Conservation (phyloP, 2,888 invertebrate species). For the Linnaemya tessellans region DNA sequence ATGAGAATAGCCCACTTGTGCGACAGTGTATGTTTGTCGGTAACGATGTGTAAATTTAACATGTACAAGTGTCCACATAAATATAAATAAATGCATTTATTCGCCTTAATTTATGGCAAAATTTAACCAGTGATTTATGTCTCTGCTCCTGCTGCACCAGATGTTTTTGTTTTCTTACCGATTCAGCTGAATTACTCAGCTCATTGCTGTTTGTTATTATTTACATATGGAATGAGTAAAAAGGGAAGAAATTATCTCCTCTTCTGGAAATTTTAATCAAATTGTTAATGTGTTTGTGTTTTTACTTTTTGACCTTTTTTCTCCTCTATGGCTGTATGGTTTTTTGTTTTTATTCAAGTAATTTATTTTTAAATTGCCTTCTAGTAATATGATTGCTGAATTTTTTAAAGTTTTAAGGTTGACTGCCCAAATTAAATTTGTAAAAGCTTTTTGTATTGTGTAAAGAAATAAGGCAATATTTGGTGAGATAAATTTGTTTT, state of each 20-base stretch:
- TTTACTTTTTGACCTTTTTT: conserved; percentile 33
- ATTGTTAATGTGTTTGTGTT: conserved; percentile 33
- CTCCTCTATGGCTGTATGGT: background rate
- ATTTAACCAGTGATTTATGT: conserved; percentile 64
- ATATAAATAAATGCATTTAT: conserved; percentile 1
- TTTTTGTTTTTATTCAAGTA: background rate
- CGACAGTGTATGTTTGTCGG: no score
- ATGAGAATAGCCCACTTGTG: no score
- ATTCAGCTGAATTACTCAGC: conserved; percentile 5
- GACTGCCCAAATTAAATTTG: background rate
- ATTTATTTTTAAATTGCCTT: conserved; percentile 50
- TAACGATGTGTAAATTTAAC: no score
- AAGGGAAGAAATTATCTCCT: conserved; percentile 28
- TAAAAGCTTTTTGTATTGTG: background rate
- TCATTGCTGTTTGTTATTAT: conserved; percentile 27
- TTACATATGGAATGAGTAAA: conserved; percentile 24
- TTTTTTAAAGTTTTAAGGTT: background rate
- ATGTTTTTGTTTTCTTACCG: conserved; percentile 7
- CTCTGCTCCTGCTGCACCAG: conserved; percentile 27
- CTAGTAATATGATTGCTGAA: background rate
- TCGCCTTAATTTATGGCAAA: conserved; percentile 64
- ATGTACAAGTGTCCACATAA: no score
- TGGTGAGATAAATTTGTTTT: background rate
- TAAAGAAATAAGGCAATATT: background rate
- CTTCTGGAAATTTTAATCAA: conserved; percentile 63